Base-by-base conservation (phyloP, 2,113 vertebrate species). In the Sula dactylatra region DNA sequence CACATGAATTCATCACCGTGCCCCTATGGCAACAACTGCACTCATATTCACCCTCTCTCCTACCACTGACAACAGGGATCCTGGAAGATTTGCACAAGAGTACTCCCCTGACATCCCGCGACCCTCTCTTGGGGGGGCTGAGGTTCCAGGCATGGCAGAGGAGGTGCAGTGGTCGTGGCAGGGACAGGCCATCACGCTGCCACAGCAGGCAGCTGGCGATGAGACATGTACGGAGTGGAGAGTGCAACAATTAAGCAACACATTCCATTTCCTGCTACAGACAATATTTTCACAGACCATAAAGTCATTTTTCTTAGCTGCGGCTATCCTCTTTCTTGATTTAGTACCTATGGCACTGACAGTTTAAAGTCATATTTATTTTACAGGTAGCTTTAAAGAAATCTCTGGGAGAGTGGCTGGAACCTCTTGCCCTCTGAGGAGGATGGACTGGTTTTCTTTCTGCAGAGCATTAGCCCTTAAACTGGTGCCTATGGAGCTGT, bases 21-120 rank as follows among this genome's bases (percentile, higher is more conserved):
- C 69, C 90, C 97, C 94, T 58, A 19, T 58, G 90, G 95, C 92
- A 90, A 59, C 64, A 70, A 13, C 56, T 88, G 93, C 93, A 84
- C 93, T 94, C 1, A 1, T 72, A 62, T 55, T 96, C 90, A 94
- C 94, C 92, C 59, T 61, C 55, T 66, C 62, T 74, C 17, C 16
- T 52, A 16, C 26, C 72, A 71, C 82, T 80, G 58, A 71, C 56
- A 77, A 38, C 72, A 50, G 24, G 20, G 34, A 74, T 84, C n/a
- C 64, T 38, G 36, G 61, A 86, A 82, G 50, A 86, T 91, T 64
- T 87, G 38, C 36, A 38, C 72, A 45, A 80, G 17, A 93, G 42
- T 71, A 19, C 58, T 86, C 21, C 17, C 16, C 26, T 56, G 50
- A 61, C n/a, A 67, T 21, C 24, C 45, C 2, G 1, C 42, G n/a